These are phyloP conservation scores for Sarcophaga carnaria DNA, from an alignment of 2,888 invertebrate species.

Conservation along the genomic window DNA sequence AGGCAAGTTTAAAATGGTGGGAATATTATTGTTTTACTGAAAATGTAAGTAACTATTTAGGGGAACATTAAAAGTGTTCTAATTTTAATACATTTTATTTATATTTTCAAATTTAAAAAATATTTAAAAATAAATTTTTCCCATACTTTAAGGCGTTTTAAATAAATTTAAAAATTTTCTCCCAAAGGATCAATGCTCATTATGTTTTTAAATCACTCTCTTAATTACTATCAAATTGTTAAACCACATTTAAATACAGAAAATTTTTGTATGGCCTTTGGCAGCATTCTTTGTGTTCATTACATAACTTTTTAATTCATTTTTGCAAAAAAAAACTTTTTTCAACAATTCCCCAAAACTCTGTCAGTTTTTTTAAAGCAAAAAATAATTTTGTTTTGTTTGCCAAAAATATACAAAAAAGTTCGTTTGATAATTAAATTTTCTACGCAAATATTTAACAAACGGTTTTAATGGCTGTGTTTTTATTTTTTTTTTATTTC, in stretches of 20 bases:
- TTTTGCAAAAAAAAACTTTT: not conserved
- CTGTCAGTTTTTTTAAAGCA: no score
- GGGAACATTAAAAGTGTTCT: not conserved
- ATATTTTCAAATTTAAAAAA: no score
- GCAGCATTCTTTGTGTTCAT: not conserved
- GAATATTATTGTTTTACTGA: not conserved
- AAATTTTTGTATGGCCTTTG: not conserved
- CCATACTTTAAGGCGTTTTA: not conserved
- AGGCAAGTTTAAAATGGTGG: not conserved
- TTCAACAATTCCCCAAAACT: not conserved
- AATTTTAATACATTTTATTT: not conserved
- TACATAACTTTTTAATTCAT: not conserved
- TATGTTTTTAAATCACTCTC: not conserved
- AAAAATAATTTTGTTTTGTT: not conserved
- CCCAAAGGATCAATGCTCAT: no score
- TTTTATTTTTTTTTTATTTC: no score
- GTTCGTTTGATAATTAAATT: not conserved
- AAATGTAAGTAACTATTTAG: not conserved
- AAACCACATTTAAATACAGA: slow-evolving; percentile 6
- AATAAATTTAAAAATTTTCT: no score
- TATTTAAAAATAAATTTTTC: not conserved
- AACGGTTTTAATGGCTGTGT: not conserved
- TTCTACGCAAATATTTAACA: not conserved
- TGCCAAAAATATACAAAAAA: not conserved
- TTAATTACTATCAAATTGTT: slow-evolving; percentile 1